A percentile compares a stretch with the other conserved stretches of the same genome.
These are phyloP conservation scores for Bemisia tabaci DNA, from an alignment of 1,140 invertebrate species.

Conservation along the genomic window DNA sequence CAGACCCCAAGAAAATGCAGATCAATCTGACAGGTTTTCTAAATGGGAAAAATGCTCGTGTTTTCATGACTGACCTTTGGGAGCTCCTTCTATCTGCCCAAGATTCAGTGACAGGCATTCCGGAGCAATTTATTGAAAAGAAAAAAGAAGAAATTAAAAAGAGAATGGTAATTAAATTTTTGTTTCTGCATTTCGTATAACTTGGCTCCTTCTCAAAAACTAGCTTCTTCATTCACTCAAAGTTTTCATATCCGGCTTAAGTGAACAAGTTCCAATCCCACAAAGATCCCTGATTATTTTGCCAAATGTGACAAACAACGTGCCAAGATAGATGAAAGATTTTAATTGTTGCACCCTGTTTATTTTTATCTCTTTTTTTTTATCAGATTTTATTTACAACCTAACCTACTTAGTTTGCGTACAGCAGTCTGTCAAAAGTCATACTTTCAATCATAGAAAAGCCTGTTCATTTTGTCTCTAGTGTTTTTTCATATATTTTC, in stretches of 20 bases:
- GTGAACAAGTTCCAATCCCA: not conserved
- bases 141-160: constrained; percentile 95
- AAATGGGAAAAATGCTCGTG: constrained; percentile 92
- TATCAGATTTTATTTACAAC: no score
- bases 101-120: constrained; percentile 86
- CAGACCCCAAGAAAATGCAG: constrained; percentile 97
- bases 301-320: no score
- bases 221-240: not conserved
- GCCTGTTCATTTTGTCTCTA: no score
- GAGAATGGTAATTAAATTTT: constrained; percentile 40
- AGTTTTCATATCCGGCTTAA: not conserved
- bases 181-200: not conserved
- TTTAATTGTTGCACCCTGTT: no score
- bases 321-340: no score
- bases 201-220: not conserved
- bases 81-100: constrained; percentile 87
- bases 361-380: no score
- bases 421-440: no score
- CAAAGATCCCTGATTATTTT: constrained; percentile 8
- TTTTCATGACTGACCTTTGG: constrained; percentile 97
- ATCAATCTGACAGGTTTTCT: constrained; percentile 98
- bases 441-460: no score
- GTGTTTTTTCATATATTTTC: no score
- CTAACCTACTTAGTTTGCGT: no score
- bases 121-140: constrained; percentile 78